Percentiles rank a stretch among this genome's conserved stretches.
Evolutionary conservation across 2,113 vertebrate species (phyloP).

Genomic region (Garra rufa): DNA sequence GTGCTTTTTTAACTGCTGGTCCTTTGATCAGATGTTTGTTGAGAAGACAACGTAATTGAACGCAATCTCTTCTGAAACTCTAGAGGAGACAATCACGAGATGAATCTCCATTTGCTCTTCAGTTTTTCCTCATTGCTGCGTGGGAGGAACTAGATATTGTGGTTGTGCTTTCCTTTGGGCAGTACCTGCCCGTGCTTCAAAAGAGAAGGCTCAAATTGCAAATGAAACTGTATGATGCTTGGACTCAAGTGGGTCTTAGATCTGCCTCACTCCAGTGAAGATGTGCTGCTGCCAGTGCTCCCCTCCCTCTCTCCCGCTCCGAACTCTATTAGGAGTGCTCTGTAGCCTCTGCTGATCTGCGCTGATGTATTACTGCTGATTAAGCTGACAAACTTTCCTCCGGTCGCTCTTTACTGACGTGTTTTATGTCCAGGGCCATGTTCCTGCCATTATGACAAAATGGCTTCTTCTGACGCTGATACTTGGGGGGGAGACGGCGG

Average conservation of each 20-base stretch:
- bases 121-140: background rate
- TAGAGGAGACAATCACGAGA: background rate
- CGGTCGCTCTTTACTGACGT: slow-evolving; percentile 28
- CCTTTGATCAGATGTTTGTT: background rate
- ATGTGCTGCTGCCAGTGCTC: background rate
- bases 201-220: slow-evolving; percentile 11
- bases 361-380: slow-evolving; percentile 52
- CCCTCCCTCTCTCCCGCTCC: background rate
- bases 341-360: slow-evolving; percentile 38
- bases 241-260: slow-evolving; percentile 45
- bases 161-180: background rate
- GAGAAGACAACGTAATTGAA: too few relatives aligned
- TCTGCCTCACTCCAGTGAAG: slow-evolving; percentile 48
- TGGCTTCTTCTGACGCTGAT: slow-evolving; percentile 13
- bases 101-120: background rate
- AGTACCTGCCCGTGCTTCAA: background rate
- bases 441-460: slow-evolving; percentile 40
- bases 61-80: too few relatives aligned
- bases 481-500: slow-evolving; percentile 20
- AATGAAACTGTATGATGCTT: slow-evolving; percentile 32
- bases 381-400: slow-evolving; percentile 48
- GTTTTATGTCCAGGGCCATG: slow-evolving; percentile 42
- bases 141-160: background rate
- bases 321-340: slow-evolving; percentile 15
- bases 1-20: background rate